A percentile compares a stretch with the other conserved stretches of the same genome.
Conservation (phyloP, 2,888 invertebrate species). For the Athalia circularis region DNA sequence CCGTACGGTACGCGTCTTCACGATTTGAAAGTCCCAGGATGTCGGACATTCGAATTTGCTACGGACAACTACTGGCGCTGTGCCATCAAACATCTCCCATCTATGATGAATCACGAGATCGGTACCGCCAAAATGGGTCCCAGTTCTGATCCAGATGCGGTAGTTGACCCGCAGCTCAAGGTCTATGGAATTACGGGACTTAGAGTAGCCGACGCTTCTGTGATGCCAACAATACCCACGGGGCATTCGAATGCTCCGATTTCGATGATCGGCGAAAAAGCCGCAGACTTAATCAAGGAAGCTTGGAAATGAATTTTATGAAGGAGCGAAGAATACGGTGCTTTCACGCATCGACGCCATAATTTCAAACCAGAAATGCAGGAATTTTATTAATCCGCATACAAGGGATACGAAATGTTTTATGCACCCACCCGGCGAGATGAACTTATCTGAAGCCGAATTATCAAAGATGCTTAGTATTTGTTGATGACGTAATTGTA, state of each 20-base stretch:
- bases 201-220: not conserved
- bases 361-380: too few species aligned
- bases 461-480: too few species aligned
- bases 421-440: too few species aligned
- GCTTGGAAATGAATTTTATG: not conserved
- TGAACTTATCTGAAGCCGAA: too few species aligned
- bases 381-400: too few species aligned
- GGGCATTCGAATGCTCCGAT: not conserved
- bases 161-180: not conserved
- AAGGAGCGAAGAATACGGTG: too few species aligned
- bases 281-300: not conserved
- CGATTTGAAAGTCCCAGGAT: conserved; percentile 60
- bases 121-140: not conserved
- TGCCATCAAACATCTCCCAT: conserved; percentile 77
- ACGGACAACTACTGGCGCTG: not conserved
- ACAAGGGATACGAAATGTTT: too few species aligned
- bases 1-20: conserved; percentile 47
- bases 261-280: not conserved
- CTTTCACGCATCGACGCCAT: too few species aligned
- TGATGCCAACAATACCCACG: not conserved
- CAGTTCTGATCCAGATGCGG: not conserved
- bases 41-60: conserved; percentile 50
- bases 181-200: not conserved
- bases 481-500: too few species aligned
- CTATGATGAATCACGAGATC: conserved; percentile 70